phyloP scores from a whole-genome alignment of 2,888 invertebrate genomes.

The Epinotia brunnichana region DNA sequence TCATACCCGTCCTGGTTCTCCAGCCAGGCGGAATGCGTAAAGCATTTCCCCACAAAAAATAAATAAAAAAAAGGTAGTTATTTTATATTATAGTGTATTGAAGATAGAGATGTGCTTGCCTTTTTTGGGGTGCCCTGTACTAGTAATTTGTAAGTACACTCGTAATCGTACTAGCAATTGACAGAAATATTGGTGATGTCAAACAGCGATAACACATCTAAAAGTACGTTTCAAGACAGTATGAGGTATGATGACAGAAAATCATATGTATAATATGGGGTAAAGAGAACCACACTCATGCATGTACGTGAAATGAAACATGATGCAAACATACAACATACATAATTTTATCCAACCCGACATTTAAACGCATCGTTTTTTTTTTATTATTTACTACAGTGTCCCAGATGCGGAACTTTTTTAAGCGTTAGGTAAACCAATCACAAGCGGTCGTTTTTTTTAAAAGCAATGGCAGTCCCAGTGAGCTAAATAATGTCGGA shows the following conservation, averaged over 20 bases:
- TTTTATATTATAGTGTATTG: no score
- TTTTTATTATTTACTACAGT: slow-evolving; percentile 13
- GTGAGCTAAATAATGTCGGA: slow-evolving; percentile 77
- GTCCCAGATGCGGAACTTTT: slow-evolving; percentile 52
- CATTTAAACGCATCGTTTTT: slow-evolving; percentile 61
- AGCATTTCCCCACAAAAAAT: no score
- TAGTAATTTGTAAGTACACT: no score
- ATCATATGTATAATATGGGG: slow-evolving; percentile 48
- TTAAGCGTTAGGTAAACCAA: slow-evolving; percentile 81
- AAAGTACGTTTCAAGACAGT: slow-evolving; percentile 57
- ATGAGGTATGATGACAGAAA: slow-evolving; percentile 49
- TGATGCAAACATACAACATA: slow-evolving; percentile 60
- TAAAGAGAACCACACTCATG: slow-evolving; percentile 81
- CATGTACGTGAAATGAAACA: slow-evolving; percentile 67
- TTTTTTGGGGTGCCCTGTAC: no score
- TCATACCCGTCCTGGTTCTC: no score
- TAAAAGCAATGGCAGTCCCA: slow-evolving; percentile 77
- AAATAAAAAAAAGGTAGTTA: no score
- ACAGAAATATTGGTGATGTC: background rate
- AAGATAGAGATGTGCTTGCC: no score
- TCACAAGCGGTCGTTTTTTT: slow-evolving; percentile 71
- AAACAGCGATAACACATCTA: slow-evolving; percentile 22
- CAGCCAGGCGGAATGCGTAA: no score
- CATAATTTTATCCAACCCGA: slow-evolving; percentile 73
- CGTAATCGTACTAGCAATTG: no score